Base-by-base conservation (phyloP, 2,888 invertebrate genomes). In the Camponotus fellah region DNA sequence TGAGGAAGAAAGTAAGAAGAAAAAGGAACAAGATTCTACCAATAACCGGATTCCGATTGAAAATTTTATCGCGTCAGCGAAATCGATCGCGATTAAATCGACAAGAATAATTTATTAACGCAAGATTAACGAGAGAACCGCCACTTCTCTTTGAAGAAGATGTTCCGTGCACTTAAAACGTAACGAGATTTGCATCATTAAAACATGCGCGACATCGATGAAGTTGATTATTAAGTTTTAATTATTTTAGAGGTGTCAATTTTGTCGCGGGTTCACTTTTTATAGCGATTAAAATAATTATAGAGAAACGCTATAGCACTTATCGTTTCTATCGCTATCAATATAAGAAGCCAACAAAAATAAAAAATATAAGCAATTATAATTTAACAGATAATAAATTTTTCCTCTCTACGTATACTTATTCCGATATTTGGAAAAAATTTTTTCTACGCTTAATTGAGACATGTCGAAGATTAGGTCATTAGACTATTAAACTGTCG, bases 31-130 rank as follows among this genome's bases (percentile, higher is more conserved):
- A 40, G 32, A 75, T 71, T 76, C 40, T 69, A 43, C 32, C 21
- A 34, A 10, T 21, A 77, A 85, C 53, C 37, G 58, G 72, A 69
- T 74, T 80, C 34, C 53, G 34, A 10, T 46, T 80, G 66, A 77
- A 82, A 58, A 79, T 82, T 56, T 68, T 53, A 81, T 53, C 75
- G n/a, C 32, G 53, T 43, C 32, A 17, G 66, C 34, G 0, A 17
- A 69, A 85, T 86, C 60, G 85, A 85, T 74, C 80, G 3, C 46
- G 62, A 40, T 65, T 62, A n/a, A 56, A n/a, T 40, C 40, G 43
- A 60, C 46, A 9, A 34, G 56, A 64, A 66, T 82, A 43, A 74
- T 83, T 86, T 76, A 85, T 83, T 85, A 71, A 34, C 46, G 60
- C 14, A 26, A 9, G 10, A 60, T 32, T 21, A 64, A 6, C 14